Base-by-base conservation (phyloP, 1,140 invertebrate genomes). In the Watersipora subatra region DNA sequence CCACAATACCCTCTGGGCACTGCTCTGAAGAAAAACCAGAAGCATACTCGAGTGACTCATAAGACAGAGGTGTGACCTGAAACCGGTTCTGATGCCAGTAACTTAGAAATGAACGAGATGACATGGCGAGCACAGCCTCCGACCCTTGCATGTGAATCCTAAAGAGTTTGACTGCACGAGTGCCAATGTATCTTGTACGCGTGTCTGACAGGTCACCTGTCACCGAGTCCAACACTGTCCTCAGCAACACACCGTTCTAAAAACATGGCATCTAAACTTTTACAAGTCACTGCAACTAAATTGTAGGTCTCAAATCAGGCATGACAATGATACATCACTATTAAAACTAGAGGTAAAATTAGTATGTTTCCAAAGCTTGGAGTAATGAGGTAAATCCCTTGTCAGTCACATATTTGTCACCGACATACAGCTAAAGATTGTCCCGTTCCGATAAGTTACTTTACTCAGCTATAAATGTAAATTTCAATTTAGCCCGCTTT, bases 1-100 rank as follows among this genome's bases (percentile, higher is more conserved):
- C 96, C 3, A 99, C 97, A 70, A 99, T 96, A 69, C 95, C 97
- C 81, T 99, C 97, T 0, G 93, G 92, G 84, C 96, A 99, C 79
- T 99, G 96, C 80, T 99, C 95, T 66, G 93, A 97, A 65, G 92
- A 92, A 77, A 98, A 99, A 15, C 94, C 93, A 0, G 93, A 94
- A 0, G 97, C 96, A 83, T 95, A 97, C 76, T 99, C 97, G 24
- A 99, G 80, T 58, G 90, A 90, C 80, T 97, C 93, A 75, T 97
- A 98, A 0, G 93, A 97, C 0, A 98, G 78, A 0, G 95, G 94
- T 0, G 94, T 97, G 7, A 98, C 81, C 81, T 97, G 93, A 69
- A 84, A 84, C 61, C 86, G 75, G 82, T 94, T 98, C 80, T 99
- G 96, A 78, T 97, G 97, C 70, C 94, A 94, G 73, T 99, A 99